A percentile compares a stretch with the other conserved stretches of the same genome.
phyloP scores from a whole-genome alignment of 2,888 invertebrate genomes.

The Mesoligia furuncula region DNA sequence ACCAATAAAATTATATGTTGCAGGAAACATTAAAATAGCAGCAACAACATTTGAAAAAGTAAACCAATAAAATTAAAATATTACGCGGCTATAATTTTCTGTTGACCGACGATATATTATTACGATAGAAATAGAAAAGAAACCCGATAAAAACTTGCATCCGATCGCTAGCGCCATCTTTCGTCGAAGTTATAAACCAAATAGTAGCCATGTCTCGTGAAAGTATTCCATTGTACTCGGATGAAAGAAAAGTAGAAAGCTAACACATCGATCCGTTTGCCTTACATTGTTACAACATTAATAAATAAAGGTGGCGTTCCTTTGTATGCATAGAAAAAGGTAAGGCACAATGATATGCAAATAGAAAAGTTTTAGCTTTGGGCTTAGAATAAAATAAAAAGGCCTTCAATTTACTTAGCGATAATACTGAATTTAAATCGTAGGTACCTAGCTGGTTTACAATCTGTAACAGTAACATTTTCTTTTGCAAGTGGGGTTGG shows the following conservation, averaged over 20 bases:
- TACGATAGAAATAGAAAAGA: not conserved
- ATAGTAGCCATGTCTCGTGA: not conserved
- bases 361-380: constrained; percentile 22
- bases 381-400: not conserved
- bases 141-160: not conserved
- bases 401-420: not conserved
- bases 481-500: not conserved
- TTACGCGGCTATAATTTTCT: not conserved
- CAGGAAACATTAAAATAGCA: too few species aligned
- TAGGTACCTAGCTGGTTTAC: not conserved
- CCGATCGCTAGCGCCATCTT: constrained; percentile 38
- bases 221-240: constrained; percentile 22
- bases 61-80: not conserved
- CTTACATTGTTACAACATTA: constrained; percentile 25
- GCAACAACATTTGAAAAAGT: not conserved
- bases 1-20: constrained; percentile 7
- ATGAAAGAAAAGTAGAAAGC: constrained; percentile 25
- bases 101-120: too few species aligned
- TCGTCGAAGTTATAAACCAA: not conserved
- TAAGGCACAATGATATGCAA: constrained; percentile 21
- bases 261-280: constrained; percentile 38
- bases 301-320: constrained; percentile 54
- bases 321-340: constrained; percentile 31
- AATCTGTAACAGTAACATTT: constrained; percentile 3
- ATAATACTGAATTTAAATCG: not conserved